These are phyloP conservation scores for Pardosa pseudoannulata DNA, from an alignment of 2,888 invertebrate genomes.

Conservation along the genomic window DNA sequence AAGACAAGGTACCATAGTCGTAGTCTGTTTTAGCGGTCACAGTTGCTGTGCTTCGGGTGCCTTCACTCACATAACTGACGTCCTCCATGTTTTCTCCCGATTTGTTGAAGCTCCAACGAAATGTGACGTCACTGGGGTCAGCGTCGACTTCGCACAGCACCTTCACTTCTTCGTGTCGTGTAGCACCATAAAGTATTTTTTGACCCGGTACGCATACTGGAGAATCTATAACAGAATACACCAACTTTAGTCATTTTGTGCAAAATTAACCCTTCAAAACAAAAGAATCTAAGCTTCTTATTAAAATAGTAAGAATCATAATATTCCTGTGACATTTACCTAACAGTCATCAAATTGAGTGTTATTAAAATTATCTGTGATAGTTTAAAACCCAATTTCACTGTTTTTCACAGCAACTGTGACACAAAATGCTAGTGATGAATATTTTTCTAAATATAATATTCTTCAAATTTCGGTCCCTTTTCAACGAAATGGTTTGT, in stretches of 20 bases:
- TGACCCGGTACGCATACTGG: slow-evolving; percentile 87
- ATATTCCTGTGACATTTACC: too few species aligned
- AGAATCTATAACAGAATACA: slow-evolving; percentile 81
- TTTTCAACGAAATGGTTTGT: too few species aligned
- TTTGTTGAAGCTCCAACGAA: slow-evolving; percentile 96
- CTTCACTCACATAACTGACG: slow-evolving; percentile 53
- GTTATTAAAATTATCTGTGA: too few species aligned
- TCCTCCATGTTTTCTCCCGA: slow-evolving; percentile 78
- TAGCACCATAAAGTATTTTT: slow-evolving; percentile 74
- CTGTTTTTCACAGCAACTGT: too few species aligned
- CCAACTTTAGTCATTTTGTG: neutral
- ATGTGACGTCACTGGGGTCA: slow-evolving; percentile 81
- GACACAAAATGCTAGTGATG: too few species aligned
- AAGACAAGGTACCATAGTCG: slow-evolving; percentile 75
- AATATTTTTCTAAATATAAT: too few species aligned
- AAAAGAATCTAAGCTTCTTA: too few species aligned
- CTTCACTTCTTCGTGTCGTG: slow-evolving; percentile 73
- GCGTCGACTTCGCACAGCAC: slow-evolving; percentile 74
- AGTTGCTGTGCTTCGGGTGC: slow-evolving; percentile 70
- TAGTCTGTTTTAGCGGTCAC: slow-evolving; percentile 75
- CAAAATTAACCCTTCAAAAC: too few species aligned
- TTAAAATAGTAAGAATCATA: too few species aligned
- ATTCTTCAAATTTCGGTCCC: too few species aligned
- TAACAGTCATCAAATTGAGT: too few species aligned
- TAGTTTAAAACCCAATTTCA: too few species aligned